Percentiles rank a stretch among this genome's conserved stretches.
Evolutionary conservation across 2,797 vertebrate species (phyloP).

Genomic region (Pithecia hirsuta): DNA sequence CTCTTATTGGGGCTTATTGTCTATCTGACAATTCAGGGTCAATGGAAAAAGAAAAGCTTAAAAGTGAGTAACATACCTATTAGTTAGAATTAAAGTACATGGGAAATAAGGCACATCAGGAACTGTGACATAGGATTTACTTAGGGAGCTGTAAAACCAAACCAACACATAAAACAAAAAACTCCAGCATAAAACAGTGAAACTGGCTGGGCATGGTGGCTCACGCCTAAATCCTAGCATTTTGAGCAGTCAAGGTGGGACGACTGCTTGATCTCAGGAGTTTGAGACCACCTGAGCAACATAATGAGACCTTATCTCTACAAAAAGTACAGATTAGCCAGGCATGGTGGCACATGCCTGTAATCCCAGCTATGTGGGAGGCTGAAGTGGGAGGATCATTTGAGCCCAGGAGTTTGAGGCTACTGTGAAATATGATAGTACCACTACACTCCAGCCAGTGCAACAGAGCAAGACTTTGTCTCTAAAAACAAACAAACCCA

Average conservation of each 20-base stretch:
- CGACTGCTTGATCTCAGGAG: neutral
- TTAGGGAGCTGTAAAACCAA: neutral
- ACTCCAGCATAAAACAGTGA: neutral
- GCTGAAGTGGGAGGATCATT: neutral
- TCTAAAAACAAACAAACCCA: neutral
- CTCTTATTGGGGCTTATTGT: neutral
- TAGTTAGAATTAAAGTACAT: neutral
- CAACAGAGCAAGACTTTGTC: neutral
- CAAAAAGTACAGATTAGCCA: neutral
- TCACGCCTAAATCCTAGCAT: neutral
- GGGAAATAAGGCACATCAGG: neutral
- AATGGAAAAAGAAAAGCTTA: conserved; percentile 21
- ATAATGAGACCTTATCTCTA: neutral
- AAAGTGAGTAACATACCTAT: neutral
- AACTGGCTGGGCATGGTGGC: neutral
- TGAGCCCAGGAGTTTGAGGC: neutral
- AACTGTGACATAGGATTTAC: neutral
- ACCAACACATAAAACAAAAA: neutral
- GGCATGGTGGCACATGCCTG: neutral
- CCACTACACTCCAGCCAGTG: neutral
- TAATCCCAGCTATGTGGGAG: neutral
- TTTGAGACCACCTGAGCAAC: neutral
- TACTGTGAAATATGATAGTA: neutral
- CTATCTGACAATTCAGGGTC: neutral
- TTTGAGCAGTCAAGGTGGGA: neutral